A percentile compares a stretch with the other conserved stretches of the same genome.
phyloP scores from a whole-genome alignment of 2,888 invertebrate genomes.

The Xestia c-nigrum region DNA sequence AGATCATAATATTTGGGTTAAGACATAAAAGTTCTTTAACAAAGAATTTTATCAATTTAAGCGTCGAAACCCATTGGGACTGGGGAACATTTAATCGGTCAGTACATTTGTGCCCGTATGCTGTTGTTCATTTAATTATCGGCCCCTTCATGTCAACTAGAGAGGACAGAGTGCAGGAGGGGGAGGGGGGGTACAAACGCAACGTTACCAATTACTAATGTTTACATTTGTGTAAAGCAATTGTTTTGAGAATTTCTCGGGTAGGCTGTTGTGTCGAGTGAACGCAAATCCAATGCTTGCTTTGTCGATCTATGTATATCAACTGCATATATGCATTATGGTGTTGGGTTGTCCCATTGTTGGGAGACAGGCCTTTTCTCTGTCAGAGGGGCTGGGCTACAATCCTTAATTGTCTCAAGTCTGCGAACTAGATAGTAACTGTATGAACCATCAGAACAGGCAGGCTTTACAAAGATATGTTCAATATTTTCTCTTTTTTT shows the following conservation, averaged over 20 bases:
- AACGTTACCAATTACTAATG: conserved; percentile 53
- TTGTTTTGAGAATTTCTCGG: conserved; percentile 50
- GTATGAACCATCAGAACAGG: background rate
- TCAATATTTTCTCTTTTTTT: no score
- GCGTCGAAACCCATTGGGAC: conserved; percentile 48
- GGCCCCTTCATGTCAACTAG: conserved; percentile 68
- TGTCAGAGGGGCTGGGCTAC: background rate
- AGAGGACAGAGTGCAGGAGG: conserved; percentile 31
- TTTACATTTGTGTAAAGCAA: conserved; percentile 46
- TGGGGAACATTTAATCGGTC: conserved; percentile 63
- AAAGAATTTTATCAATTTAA: conserved; percentile 33
- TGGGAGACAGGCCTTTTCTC: background rate
- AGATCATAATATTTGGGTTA: background rate
- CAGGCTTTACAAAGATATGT: no score
- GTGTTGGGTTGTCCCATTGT: background rate
- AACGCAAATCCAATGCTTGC: background rate
- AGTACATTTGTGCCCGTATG: conserved; percentile 71
- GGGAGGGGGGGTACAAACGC: conserved; percentile 26
- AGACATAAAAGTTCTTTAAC: conserved; percentile 13
- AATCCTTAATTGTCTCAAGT: background rate
- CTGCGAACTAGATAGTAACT: background rate
- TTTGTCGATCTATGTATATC: background rate
- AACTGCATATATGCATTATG: background rate
- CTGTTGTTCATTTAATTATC: conserved; percentile 76
- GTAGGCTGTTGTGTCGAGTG: background rate